Evolutionary conservation across 1,140 invertebrate genomes (phyloP), one percentile per base, ranked within the genome.

Genomic region (Drosophila sechellia): DNA sequence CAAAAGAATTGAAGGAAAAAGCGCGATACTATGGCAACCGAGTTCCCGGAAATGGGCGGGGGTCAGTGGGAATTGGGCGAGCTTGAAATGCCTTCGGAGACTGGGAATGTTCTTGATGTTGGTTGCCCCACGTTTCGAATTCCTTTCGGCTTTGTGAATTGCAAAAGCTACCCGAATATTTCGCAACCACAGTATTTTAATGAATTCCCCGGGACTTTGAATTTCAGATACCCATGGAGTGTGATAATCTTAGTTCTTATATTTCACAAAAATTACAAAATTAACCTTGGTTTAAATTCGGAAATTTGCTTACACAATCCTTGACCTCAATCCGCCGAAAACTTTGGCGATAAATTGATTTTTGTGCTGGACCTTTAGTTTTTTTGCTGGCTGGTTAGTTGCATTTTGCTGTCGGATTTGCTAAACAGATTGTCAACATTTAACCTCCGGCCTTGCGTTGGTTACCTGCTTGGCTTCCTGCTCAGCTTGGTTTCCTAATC

Each of bases 341-440:
- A 35, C 17, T 37, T 60, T 53, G 11, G 61, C 50, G 11, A 61
- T 77, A 78, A 83, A 78, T 83, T 81, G 79, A 81, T 83, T 81
- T 81, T 81, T 69, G 25, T 42, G 34, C 46, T 39, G 49, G 48
- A 20, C 15, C 34, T 22, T 22, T 22, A 22, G 17, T 17, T 17
- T 17, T 17, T 17, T 57, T 11, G 20, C 50, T 48, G 68, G 20
- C 65, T 35, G 17, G 20, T 40, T 31, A 8, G 31, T 31, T 56
- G 13, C 35, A 25, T 43, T 63, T 45, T 25, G 50, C 31, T 43
- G 58, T 31, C 45, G 35, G 50, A 63, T 63, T 54, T 63, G 20
- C 46, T 56, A 59, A 79, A 52, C 78, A 80, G 56, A 71, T 70
- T 71, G 68, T 49, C 60, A 54, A 69, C 74, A 60, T 69, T 68